phyloP scores from a whole-genome alignment of 2,888 invertebrate species.

The Callinectes sapidus region DNA sequence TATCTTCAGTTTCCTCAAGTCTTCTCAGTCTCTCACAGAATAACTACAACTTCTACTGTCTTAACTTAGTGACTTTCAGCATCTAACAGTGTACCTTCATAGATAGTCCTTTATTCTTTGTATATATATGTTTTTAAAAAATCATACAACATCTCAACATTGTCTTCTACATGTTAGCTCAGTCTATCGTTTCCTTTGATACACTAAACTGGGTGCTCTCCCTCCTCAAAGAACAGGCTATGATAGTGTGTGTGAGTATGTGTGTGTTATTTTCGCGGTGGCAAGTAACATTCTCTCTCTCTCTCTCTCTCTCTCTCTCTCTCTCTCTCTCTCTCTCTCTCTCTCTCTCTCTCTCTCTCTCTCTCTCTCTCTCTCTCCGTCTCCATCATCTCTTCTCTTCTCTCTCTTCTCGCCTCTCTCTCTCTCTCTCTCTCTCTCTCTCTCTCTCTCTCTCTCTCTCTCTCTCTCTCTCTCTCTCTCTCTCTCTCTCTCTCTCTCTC shows the following conservation, averaged over 20 bases:
- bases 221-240: background rate
- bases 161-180: too few species aligned
- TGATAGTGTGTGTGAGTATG: background rate
- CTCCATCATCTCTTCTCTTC: too few species aligned
- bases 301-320: conserved; percentile 10
- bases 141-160: too few species aligned
- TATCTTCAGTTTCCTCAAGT: background rate
- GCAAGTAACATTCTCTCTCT: background rate
- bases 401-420: conserved; percentile 25
- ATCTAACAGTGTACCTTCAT: too few species aligned
- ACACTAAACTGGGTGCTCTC: background rate
- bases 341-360: conserved; percentile 25
- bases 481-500: conserved; percentile 17
- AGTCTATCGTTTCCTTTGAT: background rate
- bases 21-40: background rate
- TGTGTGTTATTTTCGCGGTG: background rate
- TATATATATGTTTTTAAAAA: too few species aligned
- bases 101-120: too few species aligned
- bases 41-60: too few species aligned
- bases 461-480: conserved; percentile 25
- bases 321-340: conserved; percentile 25
- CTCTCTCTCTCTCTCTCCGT: conserved; percentile 25
- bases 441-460: conserved; percentile 25
- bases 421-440: conserved; percentile 17
- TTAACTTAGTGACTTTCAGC: too few species aligned